Evolutionary conservation across 2,888 invertebrate genomes (phyloP), one percentile per base, ranked within the genome.

Genomic region (Drosophila demipolita): DNA sequence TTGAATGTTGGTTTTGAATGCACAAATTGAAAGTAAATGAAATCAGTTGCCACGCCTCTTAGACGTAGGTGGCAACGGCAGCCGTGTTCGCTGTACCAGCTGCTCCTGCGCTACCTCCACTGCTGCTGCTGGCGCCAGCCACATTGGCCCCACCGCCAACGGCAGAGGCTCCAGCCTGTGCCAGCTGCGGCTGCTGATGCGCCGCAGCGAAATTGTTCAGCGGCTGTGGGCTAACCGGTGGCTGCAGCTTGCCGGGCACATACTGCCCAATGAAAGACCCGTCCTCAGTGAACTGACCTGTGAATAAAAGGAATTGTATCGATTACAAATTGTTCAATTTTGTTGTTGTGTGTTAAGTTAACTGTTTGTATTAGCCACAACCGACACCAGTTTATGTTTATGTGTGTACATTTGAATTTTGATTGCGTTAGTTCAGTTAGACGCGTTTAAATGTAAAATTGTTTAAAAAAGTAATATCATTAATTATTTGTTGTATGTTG

Each of bases 241-340:
- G 95, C 91, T 95, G 96, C 90, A 96, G 94, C 91, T 96, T 96
- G 83, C 96, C 96, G 69, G 97, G 97, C 91, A 98, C 98, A 94
- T 99, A 99, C 94, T 98, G 98, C 55, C 99, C 99, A 93, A 99
- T 99, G 94, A 99, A 99, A 77, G 98, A 98, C 57, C 98, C 98
- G 94, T 99, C 98, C 94, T 99, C 99, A 80, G 98, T 98, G 94
- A 99, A 99, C 87, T 97, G 97, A 93, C 93, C 93, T 93, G 75
- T 55, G 54, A 33, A n/a, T 17, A 57, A n/a, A 49, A 12, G 1
- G n/a, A 17, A 53, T 32, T n/a, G 42, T 12, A 54, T 12, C 4
- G 61, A 38, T 67, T 38, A 66, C 12, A 32, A 33, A 29, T 15
- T 42, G 29, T 9, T 6, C 9, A 8, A 20, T 3, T 29, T 17